Conservation (phyloP, 2,888 invertebrate species). For the Pterostichus madidus region DNA sequence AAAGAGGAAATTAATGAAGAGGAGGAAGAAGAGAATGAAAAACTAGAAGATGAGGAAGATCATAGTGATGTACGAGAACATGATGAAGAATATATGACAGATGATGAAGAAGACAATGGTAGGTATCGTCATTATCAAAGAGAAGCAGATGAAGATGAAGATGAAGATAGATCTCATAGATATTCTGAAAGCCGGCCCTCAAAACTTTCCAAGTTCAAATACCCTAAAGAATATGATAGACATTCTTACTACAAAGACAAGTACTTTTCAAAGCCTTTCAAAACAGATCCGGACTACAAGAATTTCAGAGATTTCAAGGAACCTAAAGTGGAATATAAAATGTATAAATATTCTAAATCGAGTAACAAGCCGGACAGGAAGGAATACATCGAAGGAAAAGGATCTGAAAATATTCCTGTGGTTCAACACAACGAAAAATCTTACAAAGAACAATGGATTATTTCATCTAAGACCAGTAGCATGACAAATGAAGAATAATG, state of each 20-base stretch:
- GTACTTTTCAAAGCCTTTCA: background rate
- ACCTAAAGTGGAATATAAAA: constrained; percentile 65
- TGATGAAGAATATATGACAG: constrained; percentile 63
- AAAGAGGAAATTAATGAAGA: constrained; percentile 68
- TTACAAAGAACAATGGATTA: constrained; percentile 70
- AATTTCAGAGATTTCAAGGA: background rate
- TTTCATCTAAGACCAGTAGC: constrained; percentile 51
- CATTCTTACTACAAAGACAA: constrained; percentile 20
- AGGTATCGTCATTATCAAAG: constrained; percentile 61
- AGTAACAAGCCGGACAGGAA: constrained; percentile 59
- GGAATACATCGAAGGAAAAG: constrained; percentile 68
- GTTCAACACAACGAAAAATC: constrained; percentile 68
- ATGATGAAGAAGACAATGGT: constrained; percentile 67
- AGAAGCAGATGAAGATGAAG: constrained; percentile 65
- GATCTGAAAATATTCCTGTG: constrained; percentile 70
- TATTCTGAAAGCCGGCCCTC: background rate
- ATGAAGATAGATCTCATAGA: background rate
- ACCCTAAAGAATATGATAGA: background rate
- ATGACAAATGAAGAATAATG: constrained; percentile 6
- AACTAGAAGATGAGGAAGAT: constrained; percentile 68
- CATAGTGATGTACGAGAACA: constrained; percentile 68
- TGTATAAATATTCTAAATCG: constrained; percentile 67
- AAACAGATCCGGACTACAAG: background rate
- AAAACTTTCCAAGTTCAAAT: constrained; percentile 36
- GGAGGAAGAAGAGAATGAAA: constrained; percentile 68